Percentiles rank a stretch among this genome's conserved stretches.
Conservation (phyloP, 2,113 vertebrate genomes). For the Aix galericulata region DNA sequence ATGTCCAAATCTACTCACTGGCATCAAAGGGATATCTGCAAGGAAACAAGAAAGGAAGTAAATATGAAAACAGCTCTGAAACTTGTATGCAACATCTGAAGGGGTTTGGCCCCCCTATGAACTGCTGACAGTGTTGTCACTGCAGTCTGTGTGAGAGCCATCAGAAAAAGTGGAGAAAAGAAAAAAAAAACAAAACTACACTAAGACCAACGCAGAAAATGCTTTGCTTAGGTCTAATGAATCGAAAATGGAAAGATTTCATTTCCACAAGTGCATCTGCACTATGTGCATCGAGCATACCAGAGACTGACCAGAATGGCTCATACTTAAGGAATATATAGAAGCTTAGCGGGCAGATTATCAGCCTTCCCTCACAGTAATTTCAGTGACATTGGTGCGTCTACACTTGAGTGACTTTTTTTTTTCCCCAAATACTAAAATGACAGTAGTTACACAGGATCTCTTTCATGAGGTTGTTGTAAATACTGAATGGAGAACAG, state of each 20-base stretch:
- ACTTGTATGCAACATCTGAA: slow-evolving; percentile 68
- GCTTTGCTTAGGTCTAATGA: background rate
- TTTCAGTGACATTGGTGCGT: background rate
- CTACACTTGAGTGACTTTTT: background rate
- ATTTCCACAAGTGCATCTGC: background rate
- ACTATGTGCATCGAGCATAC: background rate
- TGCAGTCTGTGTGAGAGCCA: slow-evolving; percentile 53
- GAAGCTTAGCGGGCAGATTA: background rate
- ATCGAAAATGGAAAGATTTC: background rate
- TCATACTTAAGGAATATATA: background rate
- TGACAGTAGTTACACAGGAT: background rate
- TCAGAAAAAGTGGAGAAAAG: slow-evolving; percentile 37
- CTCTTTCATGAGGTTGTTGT: background rate
- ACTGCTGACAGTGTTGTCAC: slow-evolving; percentile 65
- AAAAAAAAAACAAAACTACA: background rate
- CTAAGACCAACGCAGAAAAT: slow-evolving; percentile 14
- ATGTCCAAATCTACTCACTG: slow-evolving; percentile 37
- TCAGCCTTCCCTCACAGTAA: background rate
- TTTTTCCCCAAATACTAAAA: background rate
- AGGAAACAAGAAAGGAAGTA: slow-evolving; percentile 72
- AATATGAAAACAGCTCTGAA: slow-evolving; percentile 73
- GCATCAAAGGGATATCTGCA: slow-evolving; percentile 73
- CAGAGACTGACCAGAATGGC: background rate
- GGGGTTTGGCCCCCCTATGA: slow-evolving; percentile 68
- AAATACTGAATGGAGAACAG: background rate